phyloP scores from a whole-genome alignment of 1,140 invertebrate genomes.

The Theocolax elegans region DNA sequence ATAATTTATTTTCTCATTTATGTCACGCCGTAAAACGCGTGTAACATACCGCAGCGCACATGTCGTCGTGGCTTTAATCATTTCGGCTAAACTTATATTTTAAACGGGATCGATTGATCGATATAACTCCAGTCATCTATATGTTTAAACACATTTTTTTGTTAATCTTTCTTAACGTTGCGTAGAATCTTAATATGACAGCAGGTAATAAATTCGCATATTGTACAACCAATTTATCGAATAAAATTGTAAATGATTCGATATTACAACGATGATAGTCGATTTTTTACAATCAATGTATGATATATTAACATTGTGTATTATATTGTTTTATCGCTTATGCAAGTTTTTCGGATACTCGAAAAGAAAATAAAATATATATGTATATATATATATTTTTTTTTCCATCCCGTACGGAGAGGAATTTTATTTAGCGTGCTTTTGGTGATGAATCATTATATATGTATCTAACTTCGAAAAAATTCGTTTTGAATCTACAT shows the following conservation, averaged over 20 bases:
- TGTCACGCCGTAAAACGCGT: constrained; percentile 48
- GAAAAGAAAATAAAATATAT: too few species aligned
- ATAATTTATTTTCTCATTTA: constrained; percentile 36
- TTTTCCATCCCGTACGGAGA: too few species aligned
- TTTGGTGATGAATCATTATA: too few species aligned
- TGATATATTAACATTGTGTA: too few species aligned
- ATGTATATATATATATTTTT: too few species aligned
- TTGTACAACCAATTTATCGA: not conserved
- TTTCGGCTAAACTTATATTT: constrained; percentile 27
- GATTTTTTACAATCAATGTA: constrained; percentile 5
- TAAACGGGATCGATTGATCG: constrained; percentile 16
- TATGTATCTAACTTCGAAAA: constrained; percentile 26
- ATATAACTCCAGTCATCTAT: constrained; percentile 4
- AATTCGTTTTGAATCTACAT: constrained; percentile 23
- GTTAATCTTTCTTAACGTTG: constrained; percentile 28
- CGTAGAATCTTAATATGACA: constrained; percentile 33
- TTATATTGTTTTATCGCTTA: not conserved
- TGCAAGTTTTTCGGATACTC: too few species aligned
- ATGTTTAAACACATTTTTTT: constrained; percentile 16
- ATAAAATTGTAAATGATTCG: not conserved
- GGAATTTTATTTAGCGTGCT: too few species aligned
- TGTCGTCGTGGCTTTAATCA: constrained; percentile 35
- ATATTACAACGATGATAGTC: constrained; percentile 21
- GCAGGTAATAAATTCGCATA: constrained; percentile 17
- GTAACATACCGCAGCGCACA: constrained; percentile 48